These are phyloP conservation scores for Syngnathus typhle DNA, from an alignment of 2,113 vertebrate species.

Conservation along the genomic window DNA sequence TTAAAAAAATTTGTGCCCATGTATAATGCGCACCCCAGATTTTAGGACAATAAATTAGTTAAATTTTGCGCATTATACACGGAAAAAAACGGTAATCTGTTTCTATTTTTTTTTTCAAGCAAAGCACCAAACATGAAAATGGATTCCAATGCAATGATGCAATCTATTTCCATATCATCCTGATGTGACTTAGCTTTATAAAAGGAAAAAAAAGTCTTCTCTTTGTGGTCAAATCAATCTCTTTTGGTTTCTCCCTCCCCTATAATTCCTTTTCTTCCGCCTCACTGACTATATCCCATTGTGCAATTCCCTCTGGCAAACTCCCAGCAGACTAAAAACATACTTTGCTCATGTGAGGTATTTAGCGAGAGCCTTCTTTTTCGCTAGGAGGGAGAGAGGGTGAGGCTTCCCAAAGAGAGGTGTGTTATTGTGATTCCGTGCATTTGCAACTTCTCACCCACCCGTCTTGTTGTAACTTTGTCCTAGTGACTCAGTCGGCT, in stretches of 20 bases:
- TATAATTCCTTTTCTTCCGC: conserved; percentile 10
- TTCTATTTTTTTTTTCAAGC: not conserved
- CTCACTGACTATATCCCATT: conserved; percentile 32
- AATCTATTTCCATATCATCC: not conserved
- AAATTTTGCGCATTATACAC: no score
- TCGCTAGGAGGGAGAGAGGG: conserved; percentile 41
- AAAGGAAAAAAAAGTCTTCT: not conserved
- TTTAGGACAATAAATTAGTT: no score
- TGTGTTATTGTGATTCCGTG: conserved; percentile 48
- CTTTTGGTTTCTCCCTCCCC: conserved; percentile 17
- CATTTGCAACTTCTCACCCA: conserved; percentile 37
- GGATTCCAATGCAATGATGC: not conserved
- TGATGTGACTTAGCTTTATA: not conserved
- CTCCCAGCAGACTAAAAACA: conserved; percentile 35
- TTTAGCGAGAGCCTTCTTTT: conserved; percentile 55
- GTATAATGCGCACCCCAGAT: no score
- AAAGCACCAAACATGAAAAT: not conserved
- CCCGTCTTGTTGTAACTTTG: conserved; percentile 40
- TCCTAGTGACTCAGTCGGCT: conserved; percentile 35
- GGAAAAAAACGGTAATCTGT: no score
- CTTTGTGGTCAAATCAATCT: conserved; percentile 5
- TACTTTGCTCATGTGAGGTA: conserved; percentile 51
- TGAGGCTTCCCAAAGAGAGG: conserved; percentile 31
- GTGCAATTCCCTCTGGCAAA: conserved; percentile 44
- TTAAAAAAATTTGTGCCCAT: no score